Conservation (phyloP, 1,140 invertebrate genomes). For the Apis florea region DNA sequence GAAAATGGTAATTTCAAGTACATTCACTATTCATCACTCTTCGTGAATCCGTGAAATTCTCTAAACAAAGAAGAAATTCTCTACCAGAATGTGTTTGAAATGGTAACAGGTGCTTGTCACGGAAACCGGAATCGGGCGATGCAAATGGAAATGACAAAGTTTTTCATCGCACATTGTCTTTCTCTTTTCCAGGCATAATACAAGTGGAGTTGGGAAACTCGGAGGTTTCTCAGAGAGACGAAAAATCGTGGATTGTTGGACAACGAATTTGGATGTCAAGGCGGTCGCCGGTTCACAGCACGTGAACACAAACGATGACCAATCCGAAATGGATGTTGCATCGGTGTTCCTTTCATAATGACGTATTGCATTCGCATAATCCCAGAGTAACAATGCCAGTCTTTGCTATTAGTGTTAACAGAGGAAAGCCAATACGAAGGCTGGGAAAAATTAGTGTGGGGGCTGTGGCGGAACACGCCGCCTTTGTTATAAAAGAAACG, state of each 20-base stretch:
- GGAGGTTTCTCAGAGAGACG: slow-evolving; percentile 30
- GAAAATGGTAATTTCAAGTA: too few relatives aligned
- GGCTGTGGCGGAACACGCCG: slow-evolving; percentile 45
- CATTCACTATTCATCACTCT: too few relatives aligned
- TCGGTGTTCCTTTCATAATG: slow-evolving; percentile 57
- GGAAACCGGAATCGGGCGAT: neutral
- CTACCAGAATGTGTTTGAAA: too few relatives aligned
- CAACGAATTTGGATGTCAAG: slow-evolving; percentile 71
- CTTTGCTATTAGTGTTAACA: slow-evolving; percentile 63
- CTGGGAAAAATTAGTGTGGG: slow-evolving; percentile 57
- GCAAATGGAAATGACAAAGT: neutral
- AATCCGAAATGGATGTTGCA: slow-evolving; percentile 29
- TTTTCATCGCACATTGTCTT: neutral
- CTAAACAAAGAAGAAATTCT: too few relatives aligned
- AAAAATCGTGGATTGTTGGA: slow-evolving; percentile 1
- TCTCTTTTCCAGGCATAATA: neutral
- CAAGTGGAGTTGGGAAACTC: neutral
- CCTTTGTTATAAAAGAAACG: slow-evolving; percentile 67
- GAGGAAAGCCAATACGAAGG: slow-evolving; percentile 55
- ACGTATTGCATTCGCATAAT: slow-evolving; percentile 64
- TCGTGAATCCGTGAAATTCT: too few relatives aligned
- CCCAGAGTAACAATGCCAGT: slow-evolving; percentile 59
- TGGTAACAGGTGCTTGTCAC: too few relatives aligned
- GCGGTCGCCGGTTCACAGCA: slow-evolving; percentile 24
- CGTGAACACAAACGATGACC: slow-evolving; percentile 13